A percentile compares a stretch with the other conserved stretches of the same genome.
These are phyloP conservation scores for Dendrolimus kikuchii DNA, from an alignment of 1,140 invertebrate species.

Conservation along the genomic window DNA sequence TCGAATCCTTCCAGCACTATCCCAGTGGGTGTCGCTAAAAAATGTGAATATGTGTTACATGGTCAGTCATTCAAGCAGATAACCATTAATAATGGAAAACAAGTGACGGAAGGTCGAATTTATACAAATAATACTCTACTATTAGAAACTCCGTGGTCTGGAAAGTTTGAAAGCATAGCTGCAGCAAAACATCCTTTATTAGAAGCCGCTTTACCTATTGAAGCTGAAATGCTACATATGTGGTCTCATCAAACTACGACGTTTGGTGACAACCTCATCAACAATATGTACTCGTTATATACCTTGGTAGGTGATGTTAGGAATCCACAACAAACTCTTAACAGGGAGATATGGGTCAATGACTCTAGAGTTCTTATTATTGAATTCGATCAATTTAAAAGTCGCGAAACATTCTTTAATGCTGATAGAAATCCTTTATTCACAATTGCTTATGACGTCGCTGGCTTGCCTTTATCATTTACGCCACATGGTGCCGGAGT, in stretches of 20 bases:
- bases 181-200: conserved; percentile 89
- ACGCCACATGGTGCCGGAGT: conserved; percentile 81
- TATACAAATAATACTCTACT: conserved; percentile 85
- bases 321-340: conserved; percentile 86
- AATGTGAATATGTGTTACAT: conserved; percentile 73
- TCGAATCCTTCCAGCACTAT: conserved; percentile 67
- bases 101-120: conserved; percentile 80
- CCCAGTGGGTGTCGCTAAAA: conserved; percentile 70
- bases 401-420: conserved; percentile 92
- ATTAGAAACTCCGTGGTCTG: conserved; percentile 79
- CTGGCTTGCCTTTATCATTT: conserved; percentile 87
- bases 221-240: conserved; percentile 92
- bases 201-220: conserved; percentile 89
- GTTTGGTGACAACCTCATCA: conserved; percentile 82
- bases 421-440: conserved; percentile 85
- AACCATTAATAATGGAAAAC: conserved; percentile 75
- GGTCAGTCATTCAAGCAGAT: conserved; percentile 73
- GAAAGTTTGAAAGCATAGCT: conserved; percentile 81
- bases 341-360: conserved; percentile 89
- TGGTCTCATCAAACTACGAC: conserved; percentile 86
- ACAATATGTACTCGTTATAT: conserved; percentile 86
- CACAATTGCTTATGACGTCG: conserved; percentile 88
- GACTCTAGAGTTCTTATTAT: conserved; percentile 87
- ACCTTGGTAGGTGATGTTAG: conserved; percentile 87
- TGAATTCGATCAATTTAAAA: conserved; percentile 91